Evolutionary conservation across 1,140 invertebrate genomes (phyloP).

Genomic region (Propsilocerus akamusi): DNA sequence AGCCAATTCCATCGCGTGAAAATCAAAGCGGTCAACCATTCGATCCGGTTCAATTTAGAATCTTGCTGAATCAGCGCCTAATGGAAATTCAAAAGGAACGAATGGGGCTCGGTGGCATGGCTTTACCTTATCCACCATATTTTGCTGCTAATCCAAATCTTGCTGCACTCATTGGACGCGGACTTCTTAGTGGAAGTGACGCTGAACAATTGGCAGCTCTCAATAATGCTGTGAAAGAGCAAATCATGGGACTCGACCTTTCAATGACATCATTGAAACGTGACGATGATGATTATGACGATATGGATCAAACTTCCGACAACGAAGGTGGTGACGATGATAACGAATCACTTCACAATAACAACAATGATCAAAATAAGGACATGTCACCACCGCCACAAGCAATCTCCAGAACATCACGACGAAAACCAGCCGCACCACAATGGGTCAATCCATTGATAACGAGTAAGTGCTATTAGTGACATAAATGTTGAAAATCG

Average conservation of each 20-base stretch:
- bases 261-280: constrained; percentile 60
- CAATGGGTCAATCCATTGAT: constrained; percentile 80
- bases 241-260: constrained; percentile 58
- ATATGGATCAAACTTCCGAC: constrained; percentile 33
- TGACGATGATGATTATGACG: constrained; percentile 46
- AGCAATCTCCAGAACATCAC: constrained; percentile 15
- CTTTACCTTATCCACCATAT: constrained; percentile 52
- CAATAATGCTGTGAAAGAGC: constrained; percentile 47
- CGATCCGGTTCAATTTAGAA: constrained; percentile 76
- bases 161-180: constrained; percentile 46
- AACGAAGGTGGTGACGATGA: constrained; percentile 35
- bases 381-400: constrained; percentile 20
- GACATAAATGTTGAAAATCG: constrained; percentile 7
- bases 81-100: constrained; percentile 69
- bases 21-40: constrained; percentile 47
- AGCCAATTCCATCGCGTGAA: constrained; percentile 46
- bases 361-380: constrained; percentile 35
- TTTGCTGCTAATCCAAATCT: constrained; percentile 50
- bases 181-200: constrained; percentile 27
- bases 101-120: constrained; percentile 49
- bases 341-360: constrained; percentile 29
- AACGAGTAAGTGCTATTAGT: neutral
- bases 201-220: constrained; percentile 27
- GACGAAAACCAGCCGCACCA: constrained; percentile 84
- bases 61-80: constrained; percentile 70